phyloP scores from a whole-genome alignment of 1,140 invertebrate species.

The Spodoptera frugiperda region DNA sequence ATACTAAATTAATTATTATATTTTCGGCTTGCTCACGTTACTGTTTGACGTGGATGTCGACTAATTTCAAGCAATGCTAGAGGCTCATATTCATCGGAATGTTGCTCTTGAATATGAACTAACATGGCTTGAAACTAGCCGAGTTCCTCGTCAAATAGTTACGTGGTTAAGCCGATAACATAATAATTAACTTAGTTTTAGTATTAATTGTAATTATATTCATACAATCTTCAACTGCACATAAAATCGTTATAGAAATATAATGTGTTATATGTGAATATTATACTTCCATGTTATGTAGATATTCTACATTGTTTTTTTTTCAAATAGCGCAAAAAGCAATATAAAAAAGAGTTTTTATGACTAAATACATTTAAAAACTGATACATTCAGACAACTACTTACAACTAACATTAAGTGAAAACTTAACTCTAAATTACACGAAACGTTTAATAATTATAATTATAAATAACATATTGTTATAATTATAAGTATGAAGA shows the following conservation, averaged over 20 bases:
- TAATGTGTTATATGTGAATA: neutral
- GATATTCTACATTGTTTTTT: neutral
- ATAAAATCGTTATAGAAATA: conserved; percentile 3
- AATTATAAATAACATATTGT: conserved; percentile 36
- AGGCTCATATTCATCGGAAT: too few species aligned
- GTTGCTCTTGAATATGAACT: too few species aligned
- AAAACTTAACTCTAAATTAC: conserved; percentile 38
- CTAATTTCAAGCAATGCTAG: too few species aligned
- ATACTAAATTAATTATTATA: too few species aligned
- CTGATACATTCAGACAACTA: conserved; percentile 32
- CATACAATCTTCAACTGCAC: conserved; percentile 15
- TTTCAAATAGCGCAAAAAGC: conserved; percentile 2
- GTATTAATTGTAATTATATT: too few species aligned
- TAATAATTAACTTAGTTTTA: too few species aligned
- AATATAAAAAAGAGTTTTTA: conserved; percentile 5
- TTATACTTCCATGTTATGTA: neutral
- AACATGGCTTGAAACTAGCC: too few species aligned
- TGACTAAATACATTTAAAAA: conserved; percentile 21
- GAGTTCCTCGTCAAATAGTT: too few species aligned
- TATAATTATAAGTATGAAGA: conserved; percentile 41
- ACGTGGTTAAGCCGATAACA: too few species aligned
- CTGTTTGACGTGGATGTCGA: too few species aligned
- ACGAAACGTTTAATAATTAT: conserved; percentile 35
- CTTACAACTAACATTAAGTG: conserved; percentile 39
- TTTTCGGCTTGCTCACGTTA: too few species aligned